Conservation (phyloP, 1,140 invertebrate genomes). For the Danaus plexippus region DNA sequence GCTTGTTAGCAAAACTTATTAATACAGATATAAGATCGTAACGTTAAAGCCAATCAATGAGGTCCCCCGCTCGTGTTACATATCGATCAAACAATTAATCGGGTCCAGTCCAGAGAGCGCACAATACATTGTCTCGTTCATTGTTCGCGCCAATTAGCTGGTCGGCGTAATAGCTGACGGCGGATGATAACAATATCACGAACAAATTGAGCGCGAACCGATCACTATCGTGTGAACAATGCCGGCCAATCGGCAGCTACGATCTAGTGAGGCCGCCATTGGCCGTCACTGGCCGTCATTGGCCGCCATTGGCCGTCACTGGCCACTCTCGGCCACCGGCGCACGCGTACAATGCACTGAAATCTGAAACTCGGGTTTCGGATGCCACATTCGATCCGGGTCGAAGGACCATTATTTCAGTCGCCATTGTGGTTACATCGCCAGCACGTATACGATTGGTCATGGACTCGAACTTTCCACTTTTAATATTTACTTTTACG, state of each 20-base stretch:
- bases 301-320: conserved; percentile 20
- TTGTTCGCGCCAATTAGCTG: conserved; percentile 32
- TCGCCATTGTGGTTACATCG: background rate
- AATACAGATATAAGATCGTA: too few species aligned
- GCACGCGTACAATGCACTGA: conserved; percentile 37
- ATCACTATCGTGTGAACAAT: conserved; percentile 32
- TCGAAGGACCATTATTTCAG: conserved; percentile 12
- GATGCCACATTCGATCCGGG: conserved; percentile 37
- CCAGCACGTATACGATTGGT: conserved; percentile 12
- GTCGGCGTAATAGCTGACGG: conserved; percentile 34
- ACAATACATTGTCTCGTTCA: conserved; percentile 15
- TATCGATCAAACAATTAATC: conserved; percentile 1
- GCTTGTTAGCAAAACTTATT: too few species aligned
- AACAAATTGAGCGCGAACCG: conserved; percentile 48
- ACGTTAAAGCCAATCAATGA: too few species aligned
- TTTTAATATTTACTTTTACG: too few species aligned
- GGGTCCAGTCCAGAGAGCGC: conserved; percentile 1
- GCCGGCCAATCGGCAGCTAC: conserved; percentile 28
- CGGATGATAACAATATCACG: conserved; percentile 25
- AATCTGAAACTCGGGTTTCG: conserved; percentile 40
- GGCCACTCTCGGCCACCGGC: conserved; percentile 24
- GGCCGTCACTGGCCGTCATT: background rate
- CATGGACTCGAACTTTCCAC: conserved; percentile 1
- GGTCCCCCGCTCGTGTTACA: too few species aligned
- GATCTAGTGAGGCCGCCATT: background rate